phyloP scores from a whole-genome alignment of 2,888 invertebrate species.

The Mycogona germanica region DNA sequence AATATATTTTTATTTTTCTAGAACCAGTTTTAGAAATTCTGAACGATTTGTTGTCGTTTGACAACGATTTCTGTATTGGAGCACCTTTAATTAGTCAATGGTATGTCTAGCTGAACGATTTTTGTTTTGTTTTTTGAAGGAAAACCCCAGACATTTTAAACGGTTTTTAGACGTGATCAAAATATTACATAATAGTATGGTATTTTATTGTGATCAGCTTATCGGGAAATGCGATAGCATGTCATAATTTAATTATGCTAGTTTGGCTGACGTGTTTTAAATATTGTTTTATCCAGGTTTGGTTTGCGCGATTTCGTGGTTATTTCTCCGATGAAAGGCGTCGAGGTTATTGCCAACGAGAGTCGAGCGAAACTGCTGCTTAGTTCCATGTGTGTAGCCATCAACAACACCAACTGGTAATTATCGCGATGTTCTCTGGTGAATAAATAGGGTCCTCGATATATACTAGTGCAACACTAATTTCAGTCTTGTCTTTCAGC shows the following conservation, averaged over 20 bases:
- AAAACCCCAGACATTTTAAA: no score
- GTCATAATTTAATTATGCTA: no score
- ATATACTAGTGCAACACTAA: neutral
- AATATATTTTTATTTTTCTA: neutral
- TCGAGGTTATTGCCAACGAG: slow-evolving; percentile 34
- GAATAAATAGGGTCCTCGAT: neutral
- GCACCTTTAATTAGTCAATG: slow-evolving; percentile 37
- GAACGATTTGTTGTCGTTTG: slow-evolving; percentile 41
- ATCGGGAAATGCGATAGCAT: no score
- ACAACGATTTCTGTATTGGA: slow-evolving; percentile 49
- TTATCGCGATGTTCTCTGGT: slow-evolving; percentile 17
- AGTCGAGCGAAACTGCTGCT: slow-evolving; percentile 56
- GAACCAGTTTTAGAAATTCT: slow-evolving; percentile 35
- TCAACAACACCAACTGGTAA: slow-evolving; percentile 64
- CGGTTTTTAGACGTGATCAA: neutral
- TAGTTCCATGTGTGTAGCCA: slow-evolving; percentile 69
- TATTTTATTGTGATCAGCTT: neutral
- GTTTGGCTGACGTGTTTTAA: no score
- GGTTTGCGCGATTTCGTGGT: slow-evolving; percentile 73
- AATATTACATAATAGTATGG: neutral
- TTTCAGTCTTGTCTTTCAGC: slow-evolving; percentile 34
- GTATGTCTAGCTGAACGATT: slow-evolving; percentile 24
- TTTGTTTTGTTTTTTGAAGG: neutral
- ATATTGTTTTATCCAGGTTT: slow-evolving; percentile 38
- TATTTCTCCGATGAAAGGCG: slow-evolving; percentile 49